Evolutionary conservation across 2,113 vertebrate species (phyloP).

Genomic region (Circaetus gallicus): DNA sequence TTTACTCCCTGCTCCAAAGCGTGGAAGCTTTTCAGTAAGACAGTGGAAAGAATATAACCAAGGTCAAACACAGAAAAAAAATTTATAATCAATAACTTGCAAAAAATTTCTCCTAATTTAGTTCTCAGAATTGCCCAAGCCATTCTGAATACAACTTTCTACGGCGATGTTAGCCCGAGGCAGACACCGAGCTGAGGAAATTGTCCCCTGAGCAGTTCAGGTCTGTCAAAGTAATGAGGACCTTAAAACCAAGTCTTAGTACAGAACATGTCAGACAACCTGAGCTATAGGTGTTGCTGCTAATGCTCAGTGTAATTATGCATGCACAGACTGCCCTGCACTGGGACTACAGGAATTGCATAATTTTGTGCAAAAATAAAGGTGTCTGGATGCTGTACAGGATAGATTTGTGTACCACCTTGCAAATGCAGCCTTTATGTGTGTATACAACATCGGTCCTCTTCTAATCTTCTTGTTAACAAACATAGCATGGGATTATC

Average conservation of each 20-base stretch:
- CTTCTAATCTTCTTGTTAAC: not conserved
- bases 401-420: not conserved
- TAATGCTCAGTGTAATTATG: not conserved
- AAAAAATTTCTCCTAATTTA: slow-evolving; percentile 20
- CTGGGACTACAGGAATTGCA: not conserved
- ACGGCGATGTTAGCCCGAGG: not conserved
- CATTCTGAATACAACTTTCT: not conserved
- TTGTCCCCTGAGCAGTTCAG: not conserved
- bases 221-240: slow-evolving; percentile 54
- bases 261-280: slow-evolving; percentile 36
- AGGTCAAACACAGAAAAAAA: not conserved
- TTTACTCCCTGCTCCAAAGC: not conserved
- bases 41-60: not conserved
- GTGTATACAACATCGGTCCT: not conserved
- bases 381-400: not conserved
- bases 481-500: not conserved
- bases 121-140: slow-evolving; percentile 10
- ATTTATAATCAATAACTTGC: not conserved
- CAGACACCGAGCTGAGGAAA: not conserved
- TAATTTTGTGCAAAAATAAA: not conserved
- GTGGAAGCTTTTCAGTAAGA: not conserved
- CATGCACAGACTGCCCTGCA: not conserved
- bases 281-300: slow-evolving; percentile 12
- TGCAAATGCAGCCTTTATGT: not conserved
- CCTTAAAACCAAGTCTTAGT: not conserved